Evolutionary conservation across 2,113 vertebrate genomes (phyloP), one percentile per base, ranked within the genome.

Genomic region (Gambusia holbrooki): DNA sequence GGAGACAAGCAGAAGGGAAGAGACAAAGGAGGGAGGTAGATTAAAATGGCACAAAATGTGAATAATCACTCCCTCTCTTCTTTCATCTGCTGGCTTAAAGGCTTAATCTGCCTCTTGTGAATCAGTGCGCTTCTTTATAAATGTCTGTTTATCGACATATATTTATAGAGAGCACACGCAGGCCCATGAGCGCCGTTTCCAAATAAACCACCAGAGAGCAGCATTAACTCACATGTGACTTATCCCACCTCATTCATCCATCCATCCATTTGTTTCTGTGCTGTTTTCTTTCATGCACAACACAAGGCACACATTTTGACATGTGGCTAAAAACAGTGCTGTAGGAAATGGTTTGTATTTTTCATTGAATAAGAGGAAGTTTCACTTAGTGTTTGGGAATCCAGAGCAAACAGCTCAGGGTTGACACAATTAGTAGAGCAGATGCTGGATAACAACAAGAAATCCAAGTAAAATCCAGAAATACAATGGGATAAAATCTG

Each of bases 51-150:
- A 69, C 30, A 77, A 66, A 83, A 72, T 80, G 64, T 75, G 67
- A 81, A 77, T 85, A 80, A 85, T 84, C 69, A 68, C 73, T 62
- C 71, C 65, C 66, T 73, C 66, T 76, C 81, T 64, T 83, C 79
- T 86, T 87, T 90, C 81, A 84, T 87, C 83, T 85, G 75, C 70
- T 83, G 79, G 80, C 82, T 91, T 84, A 90, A 86, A 84, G 74
- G 70, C 73, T 90, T 87, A 90, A 88, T 89, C 81, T 79, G 68
- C 83, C 73, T 84, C 54, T 69, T 77, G 72, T 27, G 70, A 69
- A 58, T 79, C 72, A 82, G 68, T 61, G 62, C 1, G 72, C 69
- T 28, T 1, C 15, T 37, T 15, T 74, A 27, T 78, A 61, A 58
- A 25, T 77, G 70, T 28, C 63, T 65, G 30, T 65, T 65, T n/a